Conservation (phyloP, 2,797 vertebrate genomes). For the Margarornis squamiger region DNA sequence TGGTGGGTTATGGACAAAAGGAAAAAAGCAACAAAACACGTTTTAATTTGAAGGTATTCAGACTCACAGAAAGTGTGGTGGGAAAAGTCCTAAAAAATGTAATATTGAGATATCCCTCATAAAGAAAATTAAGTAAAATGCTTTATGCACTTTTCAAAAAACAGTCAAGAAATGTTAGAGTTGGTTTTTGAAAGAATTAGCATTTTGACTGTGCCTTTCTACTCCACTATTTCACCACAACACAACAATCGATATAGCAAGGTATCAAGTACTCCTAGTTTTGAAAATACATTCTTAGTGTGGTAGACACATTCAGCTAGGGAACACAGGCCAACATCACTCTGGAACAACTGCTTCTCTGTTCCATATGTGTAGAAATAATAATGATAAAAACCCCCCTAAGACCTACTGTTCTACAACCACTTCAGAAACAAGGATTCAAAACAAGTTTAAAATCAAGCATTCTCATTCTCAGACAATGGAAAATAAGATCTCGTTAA, state of each 20-base stretch:
- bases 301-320: too few species aligned
- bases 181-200: neutral
- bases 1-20: neutral
- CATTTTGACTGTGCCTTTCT: neutral
- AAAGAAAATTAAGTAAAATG: neutral
- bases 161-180: neutral
- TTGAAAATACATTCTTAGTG: neutral
- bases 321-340: neutral
- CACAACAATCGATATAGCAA: neutral
- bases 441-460: neutral
- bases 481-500: neutral
- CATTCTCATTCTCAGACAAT: neutral
- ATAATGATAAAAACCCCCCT: too few species aligned
- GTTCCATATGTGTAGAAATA: neutral
- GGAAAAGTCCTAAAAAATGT: neutral
- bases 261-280: neutral
- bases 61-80: neutral
- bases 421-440: neutral
- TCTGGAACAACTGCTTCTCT: neutral
- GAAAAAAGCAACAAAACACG: neutral
- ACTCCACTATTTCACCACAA: neutral
- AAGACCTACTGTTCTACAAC: neutral
- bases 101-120: neutral
- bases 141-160: neutral
- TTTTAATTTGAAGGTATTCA: neutral